Percentiles rank a stretch among this genome's conserved stretches.
These are phyloP conservation scores for Bubo scandiacus DNA, from an alignment of 2,113 vertebrate genomes.

Conservation along the genomic window DNA sequence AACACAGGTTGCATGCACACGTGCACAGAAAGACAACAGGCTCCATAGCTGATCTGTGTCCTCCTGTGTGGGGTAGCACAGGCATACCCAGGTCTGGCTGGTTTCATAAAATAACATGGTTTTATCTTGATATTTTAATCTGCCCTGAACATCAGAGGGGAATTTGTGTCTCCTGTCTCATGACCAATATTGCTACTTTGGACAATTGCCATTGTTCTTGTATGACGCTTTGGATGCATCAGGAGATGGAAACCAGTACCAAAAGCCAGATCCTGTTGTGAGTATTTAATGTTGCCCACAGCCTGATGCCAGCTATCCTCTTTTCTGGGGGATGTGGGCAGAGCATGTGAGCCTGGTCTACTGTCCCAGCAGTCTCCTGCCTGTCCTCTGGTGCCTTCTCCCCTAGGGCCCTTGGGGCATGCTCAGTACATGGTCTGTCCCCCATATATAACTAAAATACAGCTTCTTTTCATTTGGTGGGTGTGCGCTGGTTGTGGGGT, in stretches of 20 bases:
- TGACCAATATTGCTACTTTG: neutral
- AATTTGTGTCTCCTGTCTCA: neutral
- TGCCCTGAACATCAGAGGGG: neutral
- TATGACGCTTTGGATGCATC: neutral
- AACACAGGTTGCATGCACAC: neutral
- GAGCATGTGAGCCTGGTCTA: neutral
- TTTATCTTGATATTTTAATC: neutral
- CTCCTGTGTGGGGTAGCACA: neutral
- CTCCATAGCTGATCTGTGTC: neutral
- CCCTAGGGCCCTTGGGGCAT: neutral
- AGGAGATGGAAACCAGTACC: neutral
- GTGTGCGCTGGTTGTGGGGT: accelerated
- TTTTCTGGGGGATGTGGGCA: neutral
- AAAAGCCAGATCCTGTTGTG: neutral
- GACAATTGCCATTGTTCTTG: neutral
- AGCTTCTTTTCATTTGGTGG: neutral
- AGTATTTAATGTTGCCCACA: neutral
- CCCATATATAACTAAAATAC: neutral
- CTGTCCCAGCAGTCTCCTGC: neutral
- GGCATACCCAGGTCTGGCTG: neutral
- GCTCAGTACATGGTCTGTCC: neutral
- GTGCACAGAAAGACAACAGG: neutral
- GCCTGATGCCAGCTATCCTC: neutral
- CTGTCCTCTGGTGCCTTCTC: neutral
- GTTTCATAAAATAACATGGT: neutral